Base-by-base conservation (phyloP, 2,797 vertebrate genomes). In the Sphenodon punctatus region DNA sequence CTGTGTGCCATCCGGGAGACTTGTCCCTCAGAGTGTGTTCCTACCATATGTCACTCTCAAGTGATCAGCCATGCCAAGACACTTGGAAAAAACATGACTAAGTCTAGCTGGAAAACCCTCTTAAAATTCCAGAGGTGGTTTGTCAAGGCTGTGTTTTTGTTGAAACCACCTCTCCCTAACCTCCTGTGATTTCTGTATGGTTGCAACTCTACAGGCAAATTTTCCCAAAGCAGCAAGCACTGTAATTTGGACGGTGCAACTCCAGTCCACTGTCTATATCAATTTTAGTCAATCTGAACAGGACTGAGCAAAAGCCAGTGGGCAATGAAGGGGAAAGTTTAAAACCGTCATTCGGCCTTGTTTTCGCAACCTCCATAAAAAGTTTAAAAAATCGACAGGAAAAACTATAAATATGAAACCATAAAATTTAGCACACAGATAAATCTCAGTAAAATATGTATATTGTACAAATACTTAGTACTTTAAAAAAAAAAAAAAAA, bases 11-110 rank as follows among this genome's bases (percentile, higher is more conserved):
- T 94, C 95, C 95, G 94, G 96, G 96, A 97, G 96, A 95, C 93
- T 89, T 92, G 95, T 95, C 96, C 95, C 96, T 95, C 92, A 95
- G 96, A 97, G 96, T 92, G 85, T 96, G 95, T 93, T 96, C 80
- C 91, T 67, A 89, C 97, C 97, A 98, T 97, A 98, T 97, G 97
- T 95, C 96, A 95, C 95, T 94, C 93, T 89, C 88, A 81, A 92
- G 80, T 68, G 88, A 94, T 91, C 90, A 69, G 79, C 90, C 92
- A 91, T 80, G 85, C 93, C 89, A 89, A 94, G 92, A 93, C 91
- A 93, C 90, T 86, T 84, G 51, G 85, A 74, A 70, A 88, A 63
- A 94, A 93, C n/a, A 90, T 88, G 55, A 89, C 88, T 92, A 78
- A 66, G 72, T 90, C 65, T 61, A 87, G 86, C 90, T 90, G 89